Evolutionary conservation across 2,888 invertebrate species (phyloP), one percentile per base, ranked within the genome.

Genomic region (Diaphora mendica): DNA sequence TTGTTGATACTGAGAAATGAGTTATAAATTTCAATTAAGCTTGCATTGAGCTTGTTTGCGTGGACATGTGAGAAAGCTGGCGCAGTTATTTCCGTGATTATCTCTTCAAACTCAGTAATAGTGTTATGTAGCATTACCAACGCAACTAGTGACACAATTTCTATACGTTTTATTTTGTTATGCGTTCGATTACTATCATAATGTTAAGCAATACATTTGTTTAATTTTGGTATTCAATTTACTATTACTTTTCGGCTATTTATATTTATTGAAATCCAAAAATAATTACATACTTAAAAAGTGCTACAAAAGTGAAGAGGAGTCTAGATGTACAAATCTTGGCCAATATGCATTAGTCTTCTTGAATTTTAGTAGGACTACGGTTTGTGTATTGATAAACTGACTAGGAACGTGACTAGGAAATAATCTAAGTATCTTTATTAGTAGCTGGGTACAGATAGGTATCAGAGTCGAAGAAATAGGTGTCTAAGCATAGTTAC

Each of bases 1-100:
- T 95, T 95, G 93, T 94, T 94, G 95, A 95, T 95, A 93, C 95
- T 95, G 92, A 94, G 94, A 95, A 95, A 95, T 94, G 94, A 94
- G 92, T 92, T 92, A 95, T 95, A 95, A 95, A 95, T 95, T 95
- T 95, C 94, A 95, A 95, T 95, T 95, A 95, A 93, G 92, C 88
- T 85, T 85, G 93, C 91, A 94, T 95, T 94, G 92, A 94, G 85
- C 79, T 89, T 88, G 90, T 90, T 91, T 90, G 91, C 88, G 82
- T 90, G 82, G 87, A 87, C 83, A 82, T 85, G 85, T 84, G 87
- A 85, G 87, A 85, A 20, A 39, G 85, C 84, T 76, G 85, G 79
- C 84, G 90, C 89, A 91, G 92, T 93, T 93, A 94, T 89, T 91
- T 92, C 86, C 86, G 88, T 93, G 92, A 94, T 94, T 92, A 94